phyloP scores from a whole-genome alignment of 2,888 invertebrate species.

The Volucella bombylans region DNA sequence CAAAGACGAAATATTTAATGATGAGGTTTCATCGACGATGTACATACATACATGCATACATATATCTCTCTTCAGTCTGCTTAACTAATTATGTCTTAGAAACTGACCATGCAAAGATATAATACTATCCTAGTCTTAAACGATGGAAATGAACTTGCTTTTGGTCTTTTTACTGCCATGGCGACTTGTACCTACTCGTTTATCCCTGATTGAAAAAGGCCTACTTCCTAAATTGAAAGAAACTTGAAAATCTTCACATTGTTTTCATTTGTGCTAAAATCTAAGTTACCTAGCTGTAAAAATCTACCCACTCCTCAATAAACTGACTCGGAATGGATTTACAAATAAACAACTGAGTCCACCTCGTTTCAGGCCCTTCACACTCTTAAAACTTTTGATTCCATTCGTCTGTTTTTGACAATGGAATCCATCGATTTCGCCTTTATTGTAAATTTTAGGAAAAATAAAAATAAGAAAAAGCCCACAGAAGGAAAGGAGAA shows the following conservation, averaged over 20 bases:
- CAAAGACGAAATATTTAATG: no score
- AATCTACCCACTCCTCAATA: constrained; percentile 23
- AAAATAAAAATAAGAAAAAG: constrained; percentile 33
- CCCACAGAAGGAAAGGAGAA: constrained; percentile 27
- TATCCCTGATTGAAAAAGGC: constrained; percentile 42
- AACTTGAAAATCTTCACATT: constrained; percentile 57
- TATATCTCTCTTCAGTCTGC: no score
- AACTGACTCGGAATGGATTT: constrained; percentile 10
- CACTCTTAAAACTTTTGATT: constrained; percentile 68
- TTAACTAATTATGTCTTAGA: no score
- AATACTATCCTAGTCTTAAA: constrained; percentile 24
- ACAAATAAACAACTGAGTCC: constrained; percentile 36
- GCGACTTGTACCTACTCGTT: constrained; percentile 33
- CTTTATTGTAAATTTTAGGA: constrained; percentile 25
- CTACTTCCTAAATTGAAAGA: constrained; percentile 67
- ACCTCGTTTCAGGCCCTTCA: constrained; percentile 10
- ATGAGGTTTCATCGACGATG: no score
- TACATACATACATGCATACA: no score
- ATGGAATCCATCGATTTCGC: constrained; percentile 56
- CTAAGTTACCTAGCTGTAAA: constrained; percentile 19
- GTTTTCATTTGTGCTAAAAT: constrained; percentile 55
- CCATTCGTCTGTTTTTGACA: constrained; percentile 69
- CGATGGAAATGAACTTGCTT: constrained; percentile 46
- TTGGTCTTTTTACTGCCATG: constrained; percentile 52
- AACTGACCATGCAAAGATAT: no score